Evolutionary conservation across 2,797 vertebrate genomes (phyloP).

Genomic region (Carduelis carduelis): DNA sequence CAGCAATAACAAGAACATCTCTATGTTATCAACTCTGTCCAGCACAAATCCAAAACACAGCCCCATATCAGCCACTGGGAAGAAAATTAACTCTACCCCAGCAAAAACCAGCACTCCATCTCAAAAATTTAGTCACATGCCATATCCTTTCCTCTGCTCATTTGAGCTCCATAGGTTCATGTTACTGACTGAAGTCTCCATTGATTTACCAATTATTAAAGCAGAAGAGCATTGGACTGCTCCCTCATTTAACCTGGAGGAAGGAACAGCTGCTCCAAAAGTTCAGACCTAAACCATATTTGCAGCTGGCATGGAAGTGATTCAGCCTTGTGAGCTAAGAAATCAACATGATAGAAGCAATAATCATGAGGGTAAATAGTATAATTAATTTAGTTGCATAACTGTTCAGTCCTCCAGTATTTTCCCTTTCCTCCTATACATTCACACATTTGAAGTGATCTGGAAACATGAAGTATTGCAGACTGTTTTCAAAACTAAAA

Average conservation of each 20-base stretch:
- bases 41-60: not conserved
- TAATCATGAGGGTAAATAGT: not conserved
- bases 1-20: not conserved
- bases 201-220: not conserved
- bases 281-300: not conserved
- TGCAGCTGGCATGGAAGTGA: not conserved
- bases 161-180: not conserved
- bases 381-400: not conserved
- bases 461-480: not conserved
- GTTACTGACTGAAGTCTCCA: not conserved
- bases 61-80: not conserved
- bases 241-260: not conserved
- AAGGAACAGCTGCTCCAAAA: not conserved
- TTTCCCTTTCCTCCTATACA: not conserved
- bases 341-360: not conserved
- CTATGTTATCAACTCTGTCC: fast-evolving
- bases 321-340: not conserved
- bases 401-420: not conserved
- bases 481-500: not conserved
- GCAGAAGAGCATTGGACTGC: not conserved
- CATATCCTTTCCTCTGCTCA: not conserved
- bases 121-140: not conserved
- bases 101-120: not conserved
- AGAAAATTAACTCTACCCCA: not conserved
- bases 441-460: not conserved